Percentiles rank a stretch among this genome's conserved stretches.
Evolutionary conservation across 2,113 vertebrate genomes (phyloP).

Genomic region (Forbesichthys agassizii): DNA sequence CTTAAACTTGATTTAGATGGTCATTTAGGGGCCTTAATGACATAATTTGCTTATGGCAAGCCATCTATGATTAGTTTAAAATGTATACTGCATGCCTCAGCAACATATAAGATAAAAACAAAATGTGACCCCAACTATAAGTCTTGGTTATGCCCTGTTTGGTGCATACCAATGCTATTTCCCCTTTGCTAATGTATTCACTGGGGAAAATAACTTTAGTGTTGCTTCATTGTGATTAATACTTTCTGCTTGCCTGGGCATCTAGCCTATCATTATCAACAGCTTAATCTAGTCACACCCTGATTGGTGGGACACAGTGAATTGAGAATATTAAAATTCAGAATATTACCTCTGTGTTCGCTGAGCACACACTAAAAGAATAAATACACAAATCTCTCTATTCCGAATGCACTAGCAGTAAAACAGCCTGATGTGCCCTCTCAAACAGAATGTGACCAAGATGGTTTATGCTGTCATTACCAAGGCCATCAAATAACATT

Average conservation of each 20-base stretch:
- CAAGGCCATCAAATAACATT: conserved; percentile 47
- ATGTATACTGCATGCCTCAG: background rate
- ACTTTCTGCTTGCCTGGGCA: conserved; percentile 39
- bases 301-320: conserved; percentile 28
- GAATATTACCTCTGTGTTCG: conserved; percentile 48
- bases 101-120: background rate
- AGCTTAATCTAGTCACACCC: conserved; percentile 53
- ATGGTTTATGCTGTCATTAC: conserved; percentile 53
- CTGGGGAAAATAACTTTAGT: conserved; percentile 22
- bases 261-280: conserved; percentile 45
- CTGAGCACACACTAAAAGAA: conserved; percentile 32
- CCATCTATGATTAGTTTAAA: background rate
- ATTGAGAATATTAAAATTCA: background rate
- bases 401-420: conserved; percentile 34
- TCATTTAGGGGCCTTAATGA: conserved; percentile 22
- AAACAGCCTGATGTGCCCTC: conserved; percentile 14
- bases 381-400: conserved; percentile 29
- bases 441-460: conserved; percentile 39
- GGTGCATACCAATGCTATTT: conserved; percentile 7
- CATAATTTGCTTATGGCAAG: background rate
- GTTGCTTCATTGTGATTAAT: conserved; percentile 54
- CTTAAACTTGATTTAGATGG: conserved; percentile 3
- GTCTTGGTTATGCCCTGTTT: conserved; percentile 25
- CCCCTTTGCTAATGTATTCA: conserved; percentile 23
- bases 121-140: conserved; percentile 16